Evolutionary conservation across 1,140 invertebrate species (phyloP), one percentile per base, ranked within the genome.

Genomic region (Penaeus vannamei): DNA sequence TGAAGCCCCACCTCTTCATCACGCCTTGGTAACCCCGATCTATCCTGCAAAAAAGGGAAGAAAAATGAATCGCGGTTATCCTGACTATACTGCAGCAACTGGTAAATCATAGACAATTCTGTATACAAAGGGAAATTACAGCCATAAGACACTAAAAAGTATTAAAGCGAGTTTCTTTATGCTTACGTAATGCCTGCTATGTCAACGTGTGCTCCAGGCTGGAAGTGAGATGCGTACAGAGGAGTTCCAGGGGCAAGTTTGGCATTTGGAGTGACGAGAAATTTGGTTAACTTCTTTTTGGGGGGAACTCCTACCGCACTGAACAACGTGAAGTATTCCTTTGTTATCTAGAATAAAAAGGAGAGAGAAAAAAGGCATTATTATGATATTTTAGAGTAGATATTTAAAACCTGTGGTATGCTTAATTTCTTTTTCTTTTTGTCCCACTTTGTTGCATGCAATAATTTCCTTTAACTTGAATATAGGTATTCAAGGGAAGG

Each of bases 1-100:
- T 96, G 92, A 99, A 98, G 66, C 97, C 97, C 95, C 97, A 99
- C 46, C 98, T 94, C 94, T 97, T 99, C 94, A 99, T 97, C 0
- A 99, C 99, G 83, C 99, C 99, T 95, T 99, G 98, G 92, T 99
- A 99, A n/a, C 98, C 99, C 92, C 96, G 95, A 92, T 98, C 96
- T 72, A 98, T 95, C 7, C 97, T 98, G 92, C 62, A 94, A 93
- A 91, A 92, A 90, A 89, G 92, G 92, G 85, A 84, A 82, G 69
- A 14, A 36, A 76, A 29, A 17, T 14, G 5, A 36, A 36, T 42
- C 36, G 4, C 5, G 26, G 32, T 72, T 72, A 36, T 12, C 12
- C 17, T 36, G 26, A 36, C 12, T 36, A 72, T 10, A n/a, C n/a
- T n/a, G n/a, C n/a, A n/a, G n/a, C n/a, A 12, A 17, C 26, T 29